These are phyloP conservation scores for Orius laevigatus DNA, from an alignment of 1,140 invertebrate species.

Conservation along the genomic window DNA sequence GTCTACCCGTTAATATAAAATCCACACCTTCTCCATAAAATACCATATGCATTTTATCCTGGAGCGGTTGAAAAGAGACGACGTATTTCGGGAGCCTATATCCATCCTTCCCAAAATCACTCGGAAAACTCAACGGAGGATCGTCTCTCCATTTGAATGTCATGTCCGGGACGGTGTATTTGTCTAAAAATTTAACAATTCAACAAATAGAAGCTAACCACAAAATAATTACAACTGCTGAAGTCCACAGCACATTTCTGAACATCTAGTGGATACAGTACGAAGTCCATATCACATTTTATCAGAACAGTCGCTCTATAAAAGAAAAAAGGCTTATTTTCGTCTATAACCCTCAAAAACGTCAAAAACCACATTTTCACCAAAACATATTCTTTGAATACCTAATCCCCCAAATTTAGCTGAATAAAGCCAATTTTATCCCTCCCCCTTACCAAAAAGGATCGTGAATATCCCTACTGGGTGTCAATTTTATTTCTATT, in stretches of 20 bases:
- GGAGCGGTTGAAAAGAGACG: conserved; percentile 36
- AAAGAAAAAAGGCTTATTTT: conserved; percentile 22
- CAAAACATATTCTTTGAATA: too few relatives aligned
- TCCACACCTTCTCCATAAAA: conserved; percentile 41
- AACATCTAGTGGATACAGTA: conserved; percentile 38
- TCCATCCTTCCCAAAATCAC: conserved; percentile 33
- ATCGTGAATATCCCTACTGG: too few relatives aligned
- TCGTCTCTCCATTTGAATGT: conserved; percentile 38
- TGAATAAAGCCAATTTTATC: too few relatives aligned
- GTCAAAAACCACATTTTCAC: too few relatives aligned
- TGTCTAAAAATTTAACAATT: conserved; percentile 29
- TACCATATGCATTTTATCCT: conserved; percentile 33
- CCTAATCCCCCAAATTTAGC: too few relatives aligned
- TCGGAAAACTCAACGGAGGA: conserved; percentile 31
- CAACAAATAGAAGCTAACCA: background rate
- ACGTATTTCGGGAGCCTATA: conserved; percentile 40
- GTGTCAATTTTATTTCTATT: too few relatives aligned
- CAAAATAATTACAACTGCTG: conserved; percentile 37
- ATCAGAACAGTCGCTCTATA: conserved; percentile 40
- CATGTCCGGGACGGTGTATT: conserved; percentile 37
- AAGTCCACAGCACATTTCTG: conserved; percentile 42
- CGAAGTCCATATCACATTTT: conserved; percentile 44
- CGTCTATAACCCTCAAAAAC: too few relatives aligned
- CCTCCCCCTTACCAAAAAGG: too few relatives aligned
- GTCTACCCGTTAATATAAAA: conserved; percentile 19